These are phyloP conservation scores for Podiceps cristatus DNA, from an alignment of 2,113 vertebrate genomes.

Conservation along the genomic window DNA sequence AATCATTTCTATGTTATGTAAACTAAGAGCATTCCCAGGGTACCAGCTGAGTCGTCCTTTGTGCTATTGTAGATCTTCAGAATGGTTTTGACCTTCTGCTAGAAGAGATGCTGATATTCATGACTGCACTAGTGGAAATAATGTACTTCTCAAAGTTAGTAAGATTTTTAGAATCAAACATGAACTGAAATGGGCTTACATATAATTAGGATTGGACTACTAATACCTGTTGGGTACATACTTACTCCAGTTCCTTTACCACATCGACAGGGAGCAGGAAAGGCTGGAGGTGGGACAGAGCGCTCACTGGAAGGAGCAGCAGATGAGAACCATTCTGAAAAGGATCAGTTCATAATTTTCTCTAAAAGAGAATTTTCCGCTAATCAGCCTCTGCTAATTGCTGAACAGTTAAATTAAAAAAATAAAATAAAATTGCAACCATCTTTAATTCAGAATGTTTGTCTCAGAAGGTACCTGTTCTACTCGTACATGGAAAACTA, in stretches of 20 bases:
- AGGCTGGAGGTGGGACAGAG: neutral
- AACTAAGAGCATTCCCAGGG: neutral
- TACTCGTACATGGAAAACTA: neutral
- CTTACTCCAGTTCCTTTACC: neutral
- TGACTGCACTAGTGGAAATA: neutral
- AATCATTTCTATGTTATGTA: constrained; percentile 21
- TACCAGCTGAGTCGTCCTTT: neutral
- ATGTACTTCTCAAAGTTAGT: neutral
- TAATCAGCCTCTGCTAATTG: neutral
- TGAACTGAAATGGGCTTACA: neutral
- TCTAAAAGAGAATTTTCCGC: neutral
- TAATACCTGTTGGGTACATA: neutral
- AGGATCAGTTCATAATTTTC: neutral
- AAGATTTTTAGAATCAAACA: neutral
- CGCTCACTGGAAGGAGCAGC: neutral
- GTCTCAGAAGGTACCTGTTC: neutral
- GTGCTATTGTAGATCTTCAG: neutral
- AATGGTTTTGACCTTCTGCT: neutral
- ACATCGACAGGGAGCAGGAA: neutral
- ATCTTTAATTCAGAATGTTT: neutral
- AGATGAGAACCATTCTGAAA: neutral
- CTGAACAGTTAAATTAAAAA: neutral
- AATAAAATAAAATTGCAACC: neutral
- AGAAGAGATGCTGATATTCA: neutral
- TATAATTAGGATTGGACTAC: neutral